Conservation (phyloP, 2,797 vertebrate species). For the Urosaurus nigricauda region DNA sequence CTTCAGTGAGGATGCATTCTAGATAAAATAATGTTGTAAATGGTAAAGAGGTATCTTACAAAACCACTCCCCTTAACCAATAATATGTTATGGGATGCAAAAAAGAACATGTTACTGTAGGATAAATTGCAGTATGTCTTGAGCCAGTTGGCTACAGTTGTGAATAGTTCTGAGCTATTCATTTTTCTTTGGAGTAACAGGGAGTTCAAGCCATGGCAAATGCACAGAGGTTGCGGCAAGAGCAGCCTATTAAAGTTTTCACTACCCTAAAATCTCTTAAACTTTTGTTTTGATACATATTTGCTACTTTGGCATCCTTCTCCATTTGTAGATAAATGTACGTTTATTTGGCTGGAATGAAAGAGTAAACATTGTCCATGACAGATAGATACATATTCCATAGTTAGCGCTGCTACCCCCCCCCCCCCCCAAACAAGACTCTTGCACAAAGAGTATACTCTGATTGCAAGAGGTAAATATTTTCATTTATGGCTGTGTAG, state of each 20-base stretch:
- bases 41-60: neutral
- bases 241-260: neutral
- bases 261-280: too few species aligned
- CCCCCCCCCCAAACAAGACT: neutral
- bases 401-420: neutral
- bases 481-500: neutral
- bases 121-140: too few species aligned
- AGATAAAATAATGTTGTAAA: too few species aligned
- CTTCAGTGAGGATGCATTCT: too few species aligned
- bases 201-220: neutral
- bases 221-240: accelerated
- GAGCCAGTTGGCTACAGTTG: neutral
- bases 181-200: neutral
- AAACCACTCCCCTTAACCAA: neutral
- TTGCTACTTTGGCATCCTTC: neutral
- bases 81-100: neutral
- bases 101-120: neutral
- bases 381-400: neutral
- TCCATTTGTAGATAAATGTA: neutral
- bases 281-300: neutral
- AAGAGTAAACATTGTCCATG: neutral
- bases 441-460: neutral
- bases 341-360: neutral
- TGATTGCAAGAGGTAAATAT: neutral
- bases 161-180: neutral